A percentile compares a stretch with the other conserved stretches of the same genome.
Conservation (phyloP, 2,888 invertebrate genomes). For the Drosophila robusta region DNA sequence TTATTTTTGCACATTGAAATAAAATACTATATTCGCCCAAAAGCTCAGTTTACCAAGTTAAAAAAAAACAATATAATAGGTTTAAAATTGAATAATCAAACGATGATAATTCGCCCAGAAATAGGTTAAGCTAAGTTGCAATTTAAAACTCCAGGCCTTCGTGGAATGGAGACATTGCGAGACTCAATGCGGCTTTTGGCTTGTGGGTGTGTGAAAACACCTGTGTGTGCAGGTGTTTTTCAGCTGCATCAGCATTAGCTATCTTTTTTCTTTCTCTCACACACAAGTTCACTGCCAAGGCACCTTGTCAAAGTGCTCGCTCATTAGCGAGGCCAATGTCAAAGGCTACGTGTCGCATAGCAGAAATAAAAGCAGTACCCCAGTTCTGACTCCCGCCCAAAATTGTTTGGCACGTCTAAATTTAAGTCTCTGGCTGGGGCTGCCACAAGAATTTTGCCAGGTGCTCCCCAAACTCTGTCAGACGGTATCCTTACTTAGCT, state of each 20-base stretch:
- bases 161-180: slow-evolving; percentile 8
- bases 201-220: background rate
- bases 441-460: slow-evolving; percentile 53
- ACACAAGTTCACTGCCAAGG: slow-evolving; percentile 67
- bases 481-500: slow-evolving; percentile 41
- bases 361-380: background rate
- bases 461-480: slow-evolving; percentile 48
- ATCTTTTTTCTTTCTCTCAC: background rate
- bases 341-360: slow-evolving; percentile 73
- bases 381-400: background rate
- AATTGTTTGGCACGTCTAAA: slow-evolving; percentile 46
- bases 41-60: too few species aligned
- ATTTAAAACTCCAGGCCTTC: background rate
- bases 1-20: too few species aligned
- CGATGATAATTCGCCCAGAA: too few species aligned
- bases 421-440: slow-evolving; percentile 44
- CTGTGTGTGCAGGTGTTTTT: slow-evolving; percentile 5
- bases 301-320: slow-evolving; percentile 66
- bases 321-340: slow-evolving; percentile 78
- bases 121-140: background rate
- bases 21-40: too few species aligned
- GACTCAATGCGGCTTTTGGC: background rate
- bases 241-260: slow-evolving; percentile 52
- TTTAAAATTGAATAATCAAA: too few species aligned
- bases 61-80: too few species aligned